Percentiles rank a stretch among this genome's conserved stretches.
Evolutionary conservation across 2,888 invertebrate genomes (phyloP).

Genomic region (Phrixothrix hirtus): DNA sequence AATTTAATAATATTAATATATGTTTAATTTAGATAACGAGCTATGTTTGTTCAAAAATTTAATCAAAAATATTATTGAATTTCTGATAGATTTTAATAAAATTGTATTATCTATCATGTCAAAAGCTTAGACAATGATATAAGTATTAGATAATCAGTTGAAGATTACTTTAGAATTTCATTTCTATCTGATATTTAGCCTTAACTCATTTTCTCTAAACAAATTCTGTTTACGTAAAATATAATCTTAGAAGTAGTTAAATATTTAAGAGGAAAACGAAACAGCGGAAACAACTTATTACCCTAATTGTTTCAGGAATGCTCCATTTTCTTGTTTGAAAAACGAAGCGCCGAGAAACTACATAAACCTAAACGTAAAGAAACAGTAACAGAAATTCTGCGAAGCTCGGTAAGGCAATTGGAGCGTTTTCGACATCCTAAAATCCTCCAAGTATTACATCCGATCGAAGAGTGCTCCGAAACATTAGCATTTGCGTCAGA

Average conservation of each 20-base stretch:
- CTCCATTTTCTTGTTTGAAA: slow-evolving; percentile 92
- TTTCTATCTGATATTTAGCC: no score
- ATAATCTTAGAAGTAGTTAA: background rate
- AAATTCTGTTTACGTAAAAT: no score
- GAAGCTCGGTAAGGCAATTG: slow-evolving; percentile 77
- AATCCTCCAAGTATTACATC: slow-evolving; percentile 69
- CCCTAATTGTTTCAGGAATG: slow-evolving; percentile 71
- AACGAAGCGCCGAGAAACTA: slow-evolving; percentile 87
- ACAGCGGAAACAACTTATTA: slow-evolving; percentile 16
- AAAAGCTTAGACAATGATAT: no score
- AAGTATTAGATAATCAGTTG: no score
- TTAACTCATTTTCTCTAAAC: no score
- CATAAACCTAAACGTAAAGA: slow-evolving; percentile 92
- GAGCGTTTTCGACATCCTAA: slow-evolving; percentile 86
- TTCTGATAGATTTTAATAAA: no score
- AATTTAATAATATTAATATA: no score
- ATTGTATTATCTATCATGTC: no score
- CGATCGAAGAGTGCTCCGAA: slow-evolving; percentile 81
- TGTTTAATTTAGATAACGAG: no score
- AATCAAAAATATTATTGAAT: no score
- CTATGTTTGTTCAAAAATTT: no score
- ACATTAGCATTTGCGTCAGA: slow-evolving; percentile 95
- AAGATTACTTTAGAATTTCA: no score
- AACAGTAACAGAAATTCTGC: slow-evolving; percentile 85
- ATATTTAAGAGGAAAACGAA: slow-evolving; percentile 13